phyloP scores from a whole-genome alignment of 1,140 invertebrate species.

The Holcopasites calliopsidis region DNA sequence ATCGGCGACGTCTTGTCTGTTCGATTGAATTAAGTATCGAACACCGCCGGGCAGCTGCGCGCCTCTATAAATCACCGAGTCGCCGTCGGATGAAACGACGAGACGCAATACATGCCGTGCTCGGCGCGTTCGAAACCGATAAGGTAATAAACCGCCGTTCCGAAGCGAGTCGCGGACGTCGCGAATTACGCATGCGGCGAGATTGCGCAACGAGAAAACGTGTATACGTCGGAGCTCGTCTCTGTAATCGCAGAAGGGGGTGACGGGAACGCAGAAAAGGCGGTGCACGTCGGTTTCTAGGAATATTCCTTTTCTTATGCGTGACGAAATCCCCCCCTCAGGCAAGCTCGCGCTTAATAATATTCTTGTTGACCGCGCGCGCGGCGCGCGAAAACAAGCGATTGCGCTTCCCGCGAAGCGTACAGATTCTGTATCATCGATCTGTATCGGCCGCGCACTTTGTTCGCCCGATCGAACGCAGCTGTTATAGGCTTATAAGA shows the following conservation, averaged over 20 bases:
- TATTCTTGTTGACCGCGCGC: no score
- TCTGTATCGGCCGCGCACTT: background rate
- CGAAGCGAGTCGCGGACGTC: background rate
- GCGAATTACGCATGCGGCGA: background rate
- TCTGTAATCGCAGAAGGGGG: no score
- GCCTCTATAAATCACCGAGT: background rate
- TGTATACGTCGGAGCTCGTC: background rate
- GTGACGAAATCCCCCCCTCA: no score
- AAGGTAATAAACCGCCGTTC: no score
- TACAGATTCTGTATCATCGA: background rate
- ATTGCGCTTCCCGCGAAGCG: background rate
- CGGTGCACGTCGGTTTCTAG: background rate
- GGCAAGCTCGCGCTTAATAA: background rate
- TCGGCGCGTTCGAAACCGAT: no score
- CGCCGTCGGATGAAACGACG: background rate
- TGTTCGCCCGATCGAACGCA: no score
- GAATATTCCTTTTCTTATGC: background rate
- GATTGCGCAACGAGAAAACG: background rate
- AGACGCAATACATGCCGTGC: no score
- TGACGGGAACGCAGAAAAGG: background rate
- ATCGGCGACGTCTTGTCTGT: constrained; percentile 12
- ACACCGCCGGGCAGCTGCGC: background rate
- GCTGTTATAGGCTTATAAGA: no score
- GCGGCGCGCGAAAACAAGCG: background rate
- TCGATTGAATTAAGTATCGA: constrained; percentile 26